phyloP scores from a whole-genome alignment of 2,797 vertebrate genomes.

The Spea hammondii region DNA sequence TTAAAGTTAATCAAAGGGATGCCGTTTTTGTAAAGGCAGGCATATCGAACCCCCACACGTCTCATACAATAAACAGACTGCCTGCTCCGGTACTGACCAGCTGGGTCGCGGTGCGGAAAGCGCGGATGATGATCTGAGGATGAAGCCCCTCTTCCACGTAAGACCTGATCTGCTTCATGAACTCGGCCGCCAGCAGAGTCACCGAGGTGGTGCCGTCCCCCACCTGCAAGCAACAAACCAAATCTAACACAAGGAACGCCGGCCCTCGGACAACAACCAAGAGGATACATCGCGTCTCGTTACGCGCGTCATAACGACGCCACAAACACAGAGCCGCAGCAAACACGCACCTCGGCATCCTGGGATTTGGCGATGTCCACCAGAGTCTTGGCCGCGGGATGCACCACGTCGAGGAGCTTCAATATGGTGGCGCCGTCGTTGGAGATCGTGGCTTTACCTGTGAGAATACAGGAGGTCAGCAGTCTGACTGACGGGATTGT shows the following conservation, averaged over 20 bases:
- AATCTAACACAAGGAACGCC: background rate
- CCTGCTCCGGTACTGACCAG: slow-evolving; percentile 65
- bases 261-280: no score
- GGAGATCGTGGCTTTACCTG: slow-evolving; percentile 96
- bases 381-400: slow-evolving; percentile 93
- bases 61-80: no score
- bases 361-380: slow-evolving; percentile 97
- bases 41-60: no score
- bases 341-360: slow-evolving; percentile 86
- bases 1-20: no score
- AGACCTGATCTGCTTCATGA: slow-evolving; percentile 91
- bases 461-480: background rate
- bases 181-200: slow-evolving; percentile 91
- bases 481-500: no score
- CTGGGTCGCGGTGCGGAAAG: slow-evolving; percentile 87
- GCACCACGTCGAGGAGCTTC: slow-evolving; percentile 93
- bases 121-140: slow-evolving; percentile 95
- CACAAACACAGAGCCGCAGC: no score
- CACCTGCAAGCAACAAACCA: slow-evolving; percentile 67
- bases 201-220: slow-evolving; percentile 96
- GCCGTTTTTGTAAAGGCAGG: no score
- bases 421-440: slow-evolving; percentile 97
- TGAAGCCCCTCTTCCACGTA: slow-evolving; percentile 95
- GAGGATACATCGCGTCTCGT: no score
- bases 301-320: no score